phyloP scores from a whole-genome alignment of 1,140 invertebrate species.

The Ganaspis sp. region DNA sequence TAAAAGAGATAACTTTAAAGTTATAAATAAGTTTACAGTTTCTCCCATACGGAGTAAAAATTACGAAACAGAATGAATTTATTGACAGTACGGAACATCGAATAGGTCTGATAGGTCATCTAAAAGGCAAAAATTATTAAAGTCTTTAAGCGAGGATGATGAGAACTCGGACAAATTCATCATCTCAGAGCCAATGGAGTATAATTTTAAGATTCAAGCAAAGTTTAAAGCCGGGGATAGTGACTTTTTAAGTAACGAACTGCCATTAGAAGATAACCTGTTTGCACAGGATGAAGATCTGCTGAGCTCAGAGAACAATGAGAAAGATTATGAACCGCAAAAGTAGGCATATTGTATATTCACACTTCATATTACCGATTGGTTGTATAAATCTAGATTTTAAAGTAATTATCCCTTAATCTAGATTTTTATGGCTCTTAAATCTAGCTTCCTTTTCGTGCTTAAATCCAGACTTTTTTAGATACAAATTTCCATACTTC shows the following conservation, averaged over 20 bases:
- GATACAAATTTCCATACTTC: no score
- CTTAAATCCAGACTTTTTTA: no score
- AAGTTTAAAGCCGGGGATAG: conserved; percentile 35
- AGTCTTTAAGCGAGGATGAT: not conserved
- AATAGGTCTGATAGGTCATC: not conserved
- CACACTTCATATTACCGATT: not conserved
- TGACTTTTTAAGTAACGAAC: conserved; percentile 37
- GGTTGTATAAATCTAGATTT: not conserved
- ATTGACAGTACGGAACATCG: conserved; percentile 25
- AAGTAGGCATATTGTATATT: conserved; percentile 8
- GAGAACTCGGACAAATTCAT: not conserved
- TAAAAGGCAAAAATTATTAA: not conserved
- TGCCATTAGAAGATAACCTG: conserved; percentile 33
- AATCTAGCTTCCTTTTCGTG: no score
- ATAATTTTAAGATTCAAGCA: conserved; percentile 13
- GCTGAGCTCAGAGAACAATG: not conserved
- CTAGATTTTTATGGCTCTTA: no score
- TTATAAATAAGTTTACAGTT: not conserved
- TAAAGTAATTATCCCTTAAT: no score
- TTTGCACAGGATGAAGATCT: not conserved
- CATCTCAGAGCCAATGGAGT: conserved; percentile 23
- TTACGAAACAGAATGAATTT: conserved; percentile 4
- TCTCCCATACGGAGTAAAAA: not conserved
- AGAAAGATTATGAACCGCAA: conserved; percentile 33
- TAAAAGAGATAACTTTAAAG: no score